Base-by-base conservation (phyloP, 2,888 invertebrate genomes). In the Ectropis crepuscularia region DNA sequence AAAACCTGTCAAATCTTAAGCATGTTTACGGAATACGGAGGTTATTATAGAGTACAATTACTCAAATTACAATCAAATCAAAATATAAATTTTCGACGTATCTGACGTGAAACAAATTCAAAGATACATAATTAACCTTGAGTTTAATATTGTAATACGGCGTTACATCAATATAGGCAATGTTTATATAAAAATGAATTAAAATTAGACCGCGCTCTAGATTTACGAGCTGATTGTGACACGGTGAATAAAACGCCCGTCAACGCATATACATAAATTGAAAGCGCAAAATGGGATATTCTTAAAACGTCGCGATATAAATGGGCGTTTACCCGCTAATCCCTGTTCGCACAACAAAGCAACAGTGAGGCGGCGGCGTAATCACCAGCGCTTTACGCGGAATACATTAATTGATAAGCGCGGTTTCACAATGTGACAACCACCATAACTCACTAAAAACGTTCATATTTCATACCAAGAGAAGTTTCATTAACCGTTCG, bases 371-470 rank as follows among this genome's bases (percentile, higher is more conserved):
- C 57, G 60, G 55, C 54, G 48, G 41, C n/a, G 45, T 65, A 65
- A 73, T 74, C 74, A 70, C 78, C 76, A 71, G 64, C 74, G 73
- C 78, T 79, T 79, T 76, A 73, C 79, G 75, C 77, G 71, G 83
- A 82, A 84, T 81, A 84, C 82, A 84, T 88, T 88, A 88, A 87
- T 88, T 88, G 87, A 87, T 88, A 87, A 85, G 76, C 80, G 75
- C 72, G 65, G 80, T 77, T 76, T 79, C 78, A 78, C 82, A 74
- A 65, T 70, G 77, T 80, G 82, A 86, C 80, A 77, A 79, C 76
- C 80, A 50, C 81, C 86, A 78, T 86, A 84, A 86, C 77, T 87
- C 85, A 86, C 75, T 74, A 72, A 76, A 68, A 76, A 76, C 75
- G 70, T 74, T 83, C 85, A 82, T 86, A 84, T 83, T 84, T 86